phyloP scores from a whole-genome alignment of 1,140 invertebrate species.

The Aphidius gifuensis region DNA sequence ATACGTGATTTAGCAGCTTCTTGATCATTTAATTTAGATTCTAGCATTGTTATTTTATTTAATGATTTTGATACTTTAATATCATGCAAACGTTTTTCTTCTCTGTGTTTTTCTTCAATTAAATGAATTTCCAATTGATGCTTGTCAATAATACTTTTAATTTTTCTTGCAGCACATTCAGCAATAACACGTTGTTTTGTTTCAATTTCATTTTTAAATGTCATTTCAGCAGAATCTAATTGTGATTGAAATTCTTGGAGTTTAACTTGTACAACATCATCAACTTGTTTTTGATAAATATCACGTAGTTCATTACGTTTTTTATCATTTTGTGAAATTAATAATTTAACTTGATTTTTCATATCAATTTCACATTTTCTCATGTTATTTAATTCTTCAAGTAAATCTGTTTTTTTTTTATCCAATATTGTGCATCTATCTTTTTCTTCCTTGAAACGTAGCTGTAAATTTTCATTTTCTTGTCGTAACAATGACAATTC shows the following conservation, averaged over 20 bases:
- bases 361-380: slow-evolving; percentile 55
- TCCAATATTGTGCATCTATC: slow-evolving; percentile 52
- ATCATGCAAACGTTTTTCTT: slow-evolving; percentile 68
- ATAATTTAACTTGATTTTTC: slow-evolving; percentile 57
- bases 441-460: slow-evolving; percentile 57
- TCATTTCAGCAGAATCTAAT: slow-evolving; percentile 65
- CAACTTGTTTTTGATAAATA: slow-evolving; percentile 77
- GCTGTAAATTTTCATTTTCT: slow-evolving; percentile 55
- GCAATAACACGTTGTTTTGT: slow-evolving; percentile 65
- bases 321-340: slow-evolving; percentile 61
- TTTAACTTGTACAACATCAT: slow-evolving; percentile 71
- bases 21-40: slow-evolving; percentile 59
- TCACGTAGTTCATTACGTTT: slow-evolving; percentile 66
- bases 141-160: slow-evolving; percentile 71
- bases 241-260: slow-evolving; percentile 74
- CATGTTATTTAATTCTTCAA: slow-evolving; percentile 50
- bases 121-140: slow-evolving; percentile 70
- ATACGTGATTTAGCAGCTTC: slow-evolving; percentile 62
- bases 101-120: slow-evolving; percentile 73
- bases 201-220: slow-evolving; percentile 63
- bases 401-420: slow-evolving; percentile 53
- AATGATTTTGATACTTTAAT: slow-evolving; percentile 64
- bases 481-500: slow-evolving; percentile 56
- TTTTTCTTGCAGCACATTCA: slow-evolving; percentile 67
- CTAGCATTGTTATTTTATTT: slow-evolving; percentile 64